Evolutionary conservation across 1,140 invertebrate genomes (phyloP).

Genomic region (Leptopilina boulardi): DNA sequence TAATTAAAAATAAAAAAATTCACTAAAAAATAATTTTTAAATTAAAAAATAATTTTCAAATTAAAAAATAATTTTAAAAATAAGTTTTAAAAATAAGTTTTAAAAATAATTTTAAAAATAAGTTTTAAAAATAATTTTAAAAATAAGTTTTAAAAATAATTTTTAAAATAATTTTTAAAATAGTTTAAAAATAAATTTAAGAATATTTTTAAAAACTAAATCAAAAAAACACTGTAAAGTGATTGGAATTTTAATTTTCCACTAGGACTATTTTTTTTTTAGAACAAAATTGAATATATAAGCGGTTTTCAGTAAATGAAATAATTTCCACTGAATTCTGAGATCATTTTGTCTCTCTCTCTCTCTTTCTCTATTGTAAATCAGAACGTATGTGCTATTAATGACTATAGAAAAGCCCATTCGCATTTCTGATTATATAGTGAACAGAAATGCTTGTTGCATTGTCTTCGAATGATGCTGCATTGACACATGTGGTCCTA

Average conservation of each 20-base stretch:
- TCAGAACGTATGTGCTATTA: background rate
- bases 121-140: no score
- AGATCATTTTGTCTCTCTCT: conserved; percentile 22
- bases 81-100: no score
- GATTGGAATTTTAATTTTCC: no score
- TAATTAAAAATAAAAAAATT: background rate
- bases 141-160: no score
- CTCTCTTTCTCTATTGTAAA: background rate
- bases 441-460: conserved; percentile 7
- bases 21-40: background rate
- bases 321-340: background rate
- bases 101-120: no score
- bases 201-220: no score
- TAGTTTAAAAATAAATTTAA: no score
- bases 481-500: conserved; percentile 3
- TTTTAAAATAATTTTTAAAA: no score
- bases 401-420: conserved; percentile 14
- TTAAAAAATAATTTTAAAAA: no score
- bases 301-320: background rate
- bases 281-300: background rate
- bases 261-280: no score
- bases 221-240: no score
- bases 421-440: conserved; percentile 26
- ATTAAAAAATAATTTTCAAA: background rate
- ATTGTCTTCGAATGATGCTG: background rate